Percentiles rank a stretch among this genome's conserved stretches.
These are phyloP conservation scores for Nesometra sesokonis DNA, from an alignment of 35 echinoderm and acorn worm genomes.

Conservation along the genomic window DNA sequence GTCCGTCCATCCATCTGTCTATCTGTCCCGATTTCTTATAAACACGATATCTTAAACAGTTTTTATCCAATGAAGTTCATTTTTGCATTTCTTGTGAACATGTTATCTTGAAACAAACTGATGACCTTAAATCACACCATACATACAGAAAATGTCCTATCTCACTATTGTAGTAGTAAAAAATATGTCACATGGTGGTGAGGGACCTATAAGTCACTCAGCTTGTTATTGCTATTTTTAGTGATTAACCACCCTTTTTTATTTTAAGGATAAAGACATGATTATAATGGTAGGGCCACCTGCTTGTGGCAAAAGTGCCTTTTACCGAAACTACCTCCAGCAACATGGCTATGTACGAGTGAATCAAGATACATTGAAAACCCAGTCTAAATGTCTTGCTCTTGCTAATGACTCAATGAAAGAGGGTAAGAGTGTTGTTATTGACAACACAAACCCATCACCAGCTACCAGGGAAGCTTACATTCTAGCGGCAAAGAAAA, in stretches of 20 bases:
- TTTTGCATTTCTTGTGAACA: no score
- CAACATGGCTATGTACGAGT: constrained; percentile 66
- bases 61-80: no score
- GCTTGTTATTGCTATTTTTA: not conserved
- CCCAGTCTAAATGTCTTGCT: constrained; percentile 62
- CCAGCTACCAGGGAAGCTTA: constrained; percentile 34
- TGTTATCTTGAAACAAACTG: no score
- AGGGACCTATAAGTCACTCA: not conserved
- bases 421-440: constrained; percentile 61
- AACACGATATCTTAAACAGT: no score
- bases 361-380: constrained; percentile 80
- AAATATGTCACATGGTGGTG: no score
- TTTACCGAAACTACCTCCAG: constrained; percentile 38
- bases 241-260: not conserved
- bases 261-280: constrained; percentile 67
- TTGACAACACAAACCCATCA: constrained; percentile 94
- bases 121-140: no score
- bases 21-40: no score
- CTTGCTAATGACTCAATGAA: constrained; percentile 61
- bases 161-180: no score
- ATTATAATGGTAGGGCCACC: constrained; percentile 67
- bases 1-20: no score
- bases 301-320: constrained; percentile 83
- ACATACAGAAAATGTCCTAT: no score
- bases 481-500: constrained; percentile 43